Conservation (phyloP, 2,797 vertebrate genomes). For the Erpetoichthys calabaricus region DNA sequence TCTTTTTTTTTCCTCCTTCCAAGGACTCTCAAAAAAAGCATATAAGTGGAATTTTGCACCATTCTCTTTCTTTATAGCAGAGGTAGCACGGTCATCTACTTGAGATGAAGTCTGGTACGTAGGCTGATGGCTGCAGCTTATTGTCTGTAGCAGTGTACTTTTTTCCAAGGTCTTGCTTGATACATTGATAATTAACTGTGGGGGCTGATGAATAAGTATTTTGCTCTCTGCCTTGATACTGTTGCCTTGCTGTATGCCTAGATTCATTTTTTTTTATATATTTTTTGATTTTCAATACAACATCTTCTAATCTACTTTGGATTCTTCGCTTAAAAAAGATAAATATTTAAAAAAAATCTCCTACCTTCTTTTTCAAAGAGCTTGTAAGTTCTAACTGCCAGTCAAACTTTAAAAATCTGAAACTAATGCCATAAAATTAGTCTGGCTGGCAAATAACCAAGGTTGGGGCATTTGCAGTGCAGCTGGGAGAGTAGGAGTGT, state of each 20-base stretch:
- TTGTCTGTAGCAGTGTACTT: conserved; percentile 32
- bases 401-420: no score
- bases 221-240: conserved; percentile 27
- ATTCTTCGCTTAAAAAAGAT: no score
- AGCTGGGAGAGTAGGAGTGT: no score
- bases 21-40: conserved; percentile 38
- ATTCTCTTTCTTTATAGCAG: conserved; percentile 37
- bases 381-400: background rate
- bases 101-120: conserved; percentile 35
- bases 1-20: conserved; percentile 31
- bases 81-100: conserved; percentile 36
- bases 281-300: no score
- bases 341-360: no score
- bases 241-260: conserved; percentile 10
- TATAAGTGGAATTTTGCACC: conserved; percentile 41
- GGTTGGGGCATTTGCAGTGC: no score
- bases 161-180: conserved; percentile 45
- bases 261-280: no score
- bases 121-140: conserved; percentile 36
- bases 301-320: no score
- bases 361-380: background rate
- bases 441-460: no score
- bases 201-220: conserved; percentile 26
- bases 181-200: conserved; percentile 38
- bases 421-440: no score